Evolutionary conservation across 2,888 invertebrate genomes (phyloP).

Genomic region (Trichogramma dendrolimi): DNA sequence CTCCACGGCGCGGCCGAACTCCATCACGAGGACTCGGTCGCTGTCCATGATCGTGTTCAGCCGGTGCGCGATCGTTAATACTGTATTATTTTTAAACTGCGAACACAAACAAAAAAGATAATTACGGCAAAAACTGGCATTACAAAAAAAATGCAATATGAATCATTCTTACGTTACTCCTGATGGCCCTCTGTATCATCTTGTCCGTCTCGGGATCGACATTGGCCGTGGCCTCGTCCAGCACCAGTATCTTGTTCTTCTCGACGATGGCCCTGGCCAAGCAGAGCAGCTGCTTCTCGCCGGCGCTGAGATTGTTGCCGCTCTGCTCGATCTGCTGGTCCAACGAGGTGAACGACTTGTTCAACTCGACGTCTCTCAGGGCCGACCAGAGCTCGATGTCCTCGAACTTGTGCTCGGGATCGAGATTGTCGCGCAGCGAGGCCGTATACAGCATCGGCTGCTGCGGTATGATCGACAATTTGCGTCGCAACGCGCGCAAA

Average conservation of each 20-base stretch:
- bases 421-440: slow-evolving; percentile 76
- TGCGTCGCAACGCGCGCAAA: slow-evolving; percentile 16
- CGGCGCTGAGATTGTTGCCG: slow-evolving; percentile 81
- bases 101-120: not conserved
- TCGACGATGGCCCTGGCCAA: slow-evolving; percentile 80
- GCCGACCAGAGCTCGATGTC: slow-evolving; percentile 76
- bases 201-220: slow-evolving; percentile 80
- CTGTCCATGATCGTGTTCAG: slow-evolving; percentile 92
- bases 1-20: slow-evolving; percentile 70
- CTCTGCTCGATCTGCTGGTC: slow-evolving; percentile 68
- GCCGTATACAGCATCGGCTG: slow-evolving; percentile 84
- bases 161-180: slow-evolving; percentile 55
- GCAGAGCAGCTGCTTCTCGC: slow-evolving; percentile 84
- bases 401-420: slow-evolving; percentile 72
- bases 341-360: slow-evolving; percentile 63
- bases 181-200: slow-evolving; percentile 79
- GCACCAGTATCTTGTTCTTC: slow-evolving; percentile 73
- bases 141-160: not conserved
- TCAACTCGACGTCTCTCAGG: slow-evolving; percentile 72
- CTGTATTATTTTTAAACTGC: slow-evolving; percentile 69
- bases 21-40: slow-evolving; percentile 81
- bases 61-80: slow-evolving; percentile 86
- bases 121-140: not conserved
- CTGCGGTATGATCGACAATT: slow-evolving; percentile 79
- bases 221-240: slow-evolving; percentile 91